Conservation (phyloP, 1,140 invertebrate species). For the Tetramorium alpestre region DNA sequence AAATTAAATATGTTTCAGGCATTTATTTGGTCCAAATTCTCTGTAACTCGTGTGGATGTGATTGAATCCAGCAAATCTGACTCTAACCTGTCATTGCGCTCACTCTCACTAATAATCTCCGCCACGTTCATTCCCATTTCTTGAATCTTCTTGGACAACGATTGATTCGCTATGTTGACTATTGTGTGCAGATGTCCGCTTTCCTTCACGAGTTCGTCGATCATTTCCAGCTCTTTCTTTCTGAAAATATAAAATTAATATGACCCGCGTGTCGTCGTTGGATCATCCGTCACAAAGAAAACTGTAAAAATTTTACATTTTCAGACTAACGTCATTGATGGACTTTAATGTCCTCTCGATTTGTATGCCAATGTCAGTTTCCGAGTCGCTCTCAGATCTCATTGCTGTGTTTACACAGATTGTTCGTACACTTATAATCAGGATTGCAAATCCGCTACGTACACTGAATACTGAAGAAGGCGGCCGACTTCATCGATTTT, state of each 20-base stretch:
- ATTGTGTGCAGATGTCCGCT: slow-evolving; percentile 71
- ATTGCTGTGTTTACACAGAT: not conserved
- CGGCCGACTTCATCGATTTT: no score
- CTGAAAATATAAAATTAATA: slow-evolving; percentile 53
- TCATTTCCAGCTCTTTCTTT: slow-evolving; percentile 72
- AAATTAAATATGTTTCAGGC: not conserved
- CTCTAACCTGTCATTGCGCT: not conserved
- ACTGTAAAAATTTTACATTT: slow-evolving; percentile 72
- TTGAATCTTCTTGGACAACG: slow-evolving; percentile 51
- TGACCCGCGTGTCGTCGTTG: not conserved
- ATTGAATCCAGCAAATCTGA: not conserved
- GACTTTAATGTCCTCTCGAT: slow-evolving; percentile 65
- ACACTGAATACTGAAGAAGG: no score
- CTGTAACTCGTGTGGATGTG: not conserved
- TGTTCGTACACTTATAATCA: not conserved
- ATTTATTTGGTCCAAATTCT: not conserved
- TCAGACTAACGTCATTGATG: slow-evolving; percentile 68
- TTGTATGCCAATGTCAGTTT: slow-evolving; percentile 49
- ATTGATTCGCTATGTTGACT: slow-evolving; percentile 69
- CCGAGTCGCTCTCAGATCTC: not conserved
- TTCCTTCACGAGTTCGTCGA: slow-evolving; percentile 74
- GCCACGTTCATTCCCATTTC: slow-evolving; percentile 54
- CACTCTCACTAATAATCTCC: not conserved
- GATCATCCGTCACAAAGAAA: not conserved
- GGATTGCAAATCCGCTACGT: not conserved